Percentiles rank a stretch among this genome's conserved stretches.
Conservation (phyloP, 2,888 invertebrate species). For the Stictocephala bisonia region DNA sequence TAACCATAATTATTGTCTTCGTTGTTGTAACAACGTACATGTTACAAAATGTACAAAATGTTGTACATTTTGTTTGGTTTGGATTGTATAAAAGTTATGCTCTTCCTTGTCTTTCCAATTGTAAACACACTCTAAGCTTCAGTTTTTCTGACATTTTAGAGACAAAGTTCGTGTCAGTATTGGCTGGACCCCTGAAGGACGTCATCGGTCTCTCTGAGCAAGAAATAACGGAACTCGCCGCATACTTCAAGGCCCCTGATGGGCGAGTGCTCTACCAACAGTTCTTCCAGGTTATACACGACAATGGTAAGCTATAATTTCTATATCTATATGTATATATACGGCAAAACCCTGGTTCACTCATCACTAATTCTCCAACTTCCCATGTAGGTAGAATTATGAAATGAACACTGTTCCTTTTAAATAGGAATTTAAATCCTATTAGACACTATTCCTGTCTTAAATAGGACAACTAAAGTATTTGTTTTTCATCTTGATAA, state of each 20-base stretch:
- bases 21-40: too few relatives aligned
- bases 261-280: slow-evolving; percentile 81
- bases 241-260: slow-evolving; percentile 84
- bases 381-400: too few relatives aligned
- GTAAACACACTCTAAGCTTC: slow-evolving; percentile 68
- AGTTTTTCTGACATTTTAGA: slow-evolving; percentile 65
- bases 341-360: too few relatives aligned
- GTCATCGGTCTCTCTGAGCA: slow-evolving; percentile 76
- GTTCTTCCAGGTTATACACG: slow-evolving; percentile 78
- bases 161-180: slow-evolving; percentile 77
- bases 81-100: background rate
- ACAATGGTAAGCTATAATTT: slow-evolving; percentile 68
- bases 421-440: too few relatives aligned
- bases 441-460: too few relatives aligned
- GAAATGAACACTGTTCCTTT: too few relatives aligned
- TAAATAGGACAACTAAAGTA: too few relatives aligned
- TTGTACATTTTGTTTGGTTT: background rate
- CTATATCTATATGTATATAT: too few relatives aligned
- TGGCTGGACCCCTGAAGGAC: slow-evolving; percentile 75
- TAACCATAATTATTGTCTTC: too few relatives aligned
- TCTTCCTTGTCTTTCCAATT: slow-evolving; percentile 4
- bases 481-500: too few relatives aligned
- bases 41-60: too few relatives aligned
- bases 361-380: too few relatives aligned
- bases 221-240: slow-evolving; percentile 78